Conservation (phyloP, 2,113 vertebrate genomes). For the Malurus elegans region DNA sequence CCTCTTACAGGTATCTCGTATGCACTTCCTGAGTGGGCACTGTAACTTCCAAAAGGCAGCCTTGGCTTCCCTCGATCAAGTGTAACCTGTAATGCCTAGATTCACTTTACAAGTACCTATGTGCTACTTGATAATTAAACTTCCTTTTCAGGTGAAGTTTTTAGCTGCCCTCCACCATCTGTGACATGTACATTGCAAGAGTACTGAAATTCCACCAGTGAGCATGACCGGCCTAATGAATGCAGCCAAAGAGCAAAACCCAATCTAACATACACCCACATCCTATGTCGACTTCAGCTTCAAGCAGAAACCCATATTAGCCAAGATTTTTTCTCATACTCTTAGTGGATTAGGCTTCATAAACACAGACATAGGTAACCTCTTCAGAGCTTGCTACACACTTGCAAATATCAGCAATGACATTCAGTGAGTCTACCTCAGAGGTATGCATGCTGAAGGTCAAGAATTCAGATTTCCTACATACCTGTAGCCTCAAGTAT, state of each 20-base stretch:
- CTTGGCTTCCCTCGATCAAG: background rate
- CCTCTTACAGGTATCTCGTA: background rate
- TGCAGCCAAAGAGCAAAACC: background rate
- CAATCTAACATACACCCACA: background rate
- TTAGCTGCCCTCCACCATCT: background rate
- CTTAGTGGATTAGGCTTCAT: background rate
- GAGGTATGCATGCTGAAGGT: background rate
- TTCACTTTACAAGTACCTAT: background rate
- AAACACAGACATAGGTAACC: background rate
- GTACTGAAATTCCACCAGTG: background rate
- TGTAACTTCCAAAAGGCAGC: background rate
- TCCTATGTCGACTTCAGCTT: background rate
- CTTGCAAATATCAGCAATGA: background rate
- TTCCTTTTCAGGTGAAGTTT: background rate
- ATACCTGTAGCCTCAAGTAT: background rate
- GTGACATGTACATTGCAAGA: rapidly evolving
- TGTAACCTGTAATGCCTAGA: background rate
- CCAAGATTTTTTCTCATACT: background rate
- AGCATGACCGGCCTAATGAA: rapidly evolving
- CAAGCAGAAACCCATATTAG: background rate
- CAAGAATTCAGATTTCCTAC: background rate
- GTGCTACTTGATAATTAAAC: background rate
- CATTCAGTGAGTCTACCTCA: background rate
- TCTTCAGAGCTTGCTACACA: background rate
- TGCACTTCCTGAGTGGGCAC: background rate